These are phyloP conservation scores for Actias luna DNA, from an alignment of 2,888 invertebrate genomes.

Conservation along the genomic window DNA sequence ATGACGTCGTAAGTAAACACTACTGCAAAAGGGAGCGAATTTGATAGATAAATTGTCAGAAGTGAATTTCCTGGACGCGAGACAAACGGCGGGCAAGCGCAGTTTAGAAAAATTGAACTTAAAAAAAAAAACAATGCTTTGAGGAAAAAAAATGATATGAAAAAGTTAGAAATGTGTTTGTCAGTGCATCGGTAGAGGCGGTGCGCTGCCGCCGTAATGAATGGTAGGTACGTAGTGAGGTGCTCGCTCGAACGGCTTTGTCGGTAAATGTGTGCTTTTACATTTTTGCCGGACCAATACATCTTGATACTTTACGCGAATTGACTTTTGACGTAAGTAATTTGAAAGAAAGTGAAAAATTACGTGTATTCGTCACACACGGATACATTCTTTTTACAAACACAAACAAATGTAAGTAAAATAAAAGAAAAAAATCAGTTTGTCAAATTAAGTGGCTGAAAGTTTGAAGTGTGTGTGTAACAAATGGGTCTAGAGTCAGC, in stretches of 20 bases:
- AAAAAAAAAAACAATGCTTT: constrained; percentile 19
- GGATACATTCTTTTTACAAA: too few species aligned
- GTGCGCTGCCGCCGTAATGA: constrained; percentile 70
- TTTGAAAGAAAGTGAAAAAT: too few species aligned
- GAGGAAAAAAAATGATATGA: constrained; percentile 21
- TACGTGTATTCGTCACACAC: too few species aligned
- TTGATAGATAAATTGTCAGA: constrained; percentile 47
- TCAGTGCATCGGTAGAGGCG: constrained; percentile 62
- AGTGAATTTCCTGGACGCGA: constrained; percentile 28
- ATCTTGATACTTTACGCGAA: constrained; percentile 56
- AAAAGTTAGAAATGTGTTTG: constrained; percentile 23
- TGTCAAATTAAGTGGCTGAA: too few species aligned
- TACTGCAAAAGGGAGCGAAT: constrained; percentile 44
- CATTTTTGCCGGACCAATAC: constrained; percentile 51
- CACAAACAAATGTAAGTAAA: too few species aligned
- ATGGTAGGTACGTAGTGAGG: constrained; percentile 70
- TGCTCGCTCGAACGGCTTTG: constrained; percentile 70
- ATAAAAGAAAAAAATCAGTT: too few species aligned
- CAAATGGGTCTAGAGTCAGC: too few species aligned
- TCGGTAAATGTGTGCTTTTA: constrained; percentile 74
- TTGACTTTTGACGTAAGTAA: constrained; percentile 30
- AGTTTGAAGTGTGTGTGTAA: too few species aligned
- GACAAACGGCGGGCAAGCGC: constrained; percentile 19
- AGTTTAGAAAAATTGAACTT: constrained; percentile 23
- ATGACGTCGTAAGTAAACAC: constrained; percentile 33